These are phyloP conservation scores for Lycorma delicatula DNA, from an alignment of 1,140 invertebrate species.

Conservation along the genomic window DNA sequence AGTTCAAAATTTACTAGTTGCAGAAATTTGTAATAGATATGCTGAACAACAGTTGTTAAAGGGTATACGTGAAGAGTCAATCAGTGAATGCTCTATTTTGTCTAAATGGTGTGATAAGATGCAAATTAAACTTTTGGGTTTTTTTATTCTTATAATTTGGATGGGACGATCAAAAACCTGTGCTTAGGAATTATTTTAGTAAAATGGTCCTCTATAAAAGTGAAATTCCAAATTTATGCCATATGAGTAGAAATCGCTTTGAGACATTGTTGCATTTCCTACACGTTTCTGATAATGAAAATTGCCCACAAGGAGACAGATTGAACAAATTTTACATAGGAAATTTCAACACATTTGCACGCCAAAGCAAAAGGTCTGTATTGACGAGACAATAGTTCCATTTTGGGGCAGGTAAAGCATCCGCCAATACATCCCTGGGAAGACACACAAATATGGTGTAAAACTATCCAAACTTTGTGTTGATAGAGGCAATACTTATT, in stretches of 20 bases:
- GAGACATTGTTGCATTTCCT: constrained; percentile 28
- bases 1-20: too few relatives aligned
- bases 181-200: not conserved
- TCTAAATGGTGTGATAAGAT: too few relatives aligned
- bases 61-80: too few relatives aligned
- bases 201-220: not conserved
- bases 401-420: constrained; percentile 31
- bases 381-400: constrained; percentile 33
- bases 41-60: too few relatives aligned
- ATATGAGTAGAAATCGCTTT: constrained; percentile 33
- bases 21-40: too few relatives aligned
- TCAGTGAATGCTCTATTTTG: too few relatives aligned
- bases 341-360: constrained; percentile 26
- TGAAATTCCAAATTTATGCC: constrained; percentile 14
- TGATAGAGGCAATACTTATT: constrained; percentile 27
- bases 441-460: constrained; percentile 31
- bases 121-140: too few relatives aligned
- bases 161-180: not conserved
- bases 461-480: constrained; percentile 30
- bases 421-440: constrained; percentile 32
- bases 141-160: not conserved
- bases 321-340: constrained; percentile 29
- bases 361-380: constrained; percentile 28
- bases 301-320: constrained; percentile 18
- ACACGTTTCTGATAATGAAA: constrained; percentile 30